Percentiles rank a stretch among this genome's conserved stretches.
Evolutionary conservation across 2,113 vertebrate genomes (phyloP).

Genomic region (Mormyrus lacerda): DNA sequence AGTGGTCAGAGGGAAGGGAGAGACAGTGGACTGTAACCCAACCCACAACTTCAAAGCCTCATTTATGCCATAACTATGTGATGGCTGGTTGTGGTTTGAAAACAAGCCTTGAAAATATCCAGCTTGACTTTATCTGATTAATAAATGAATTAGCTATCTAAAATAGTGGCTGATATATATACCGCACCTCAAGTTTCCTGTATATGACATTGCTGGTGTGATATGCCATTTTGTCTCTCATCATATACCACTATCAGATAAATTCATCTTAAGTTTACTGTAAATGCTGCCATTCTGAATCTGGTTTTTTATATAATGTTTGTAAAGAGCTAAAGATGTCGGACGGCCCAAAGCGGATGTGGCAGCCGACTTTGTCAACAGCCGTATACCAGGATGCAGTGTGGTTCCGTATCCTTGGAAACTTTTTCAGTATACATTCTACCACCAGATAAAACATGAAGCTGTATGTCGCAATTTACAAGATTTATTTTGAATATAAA

Average conservation of each 20-base stretch:
- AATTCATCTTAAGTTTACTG: background rate
- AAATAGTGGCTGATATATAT: background rate
- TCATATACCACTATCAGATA: background rate
- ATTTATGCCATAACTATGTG: background rate
- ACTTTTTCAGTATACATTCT: background rate
- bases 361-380: constrained; percentile 89
- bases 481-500: background rate
- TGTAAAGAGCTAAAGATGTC: constrained; percentile 80
- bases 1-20: background rate
- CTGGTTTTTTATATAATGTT: constrained; percentile 4
- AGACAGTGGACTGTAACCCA: background rate
- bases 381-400: constrained; percentile 76
- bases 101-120: background rate
- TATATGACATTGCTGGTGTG: background rate
- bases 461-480: background rate
- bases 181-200: background rate
- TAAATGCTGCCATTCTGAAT: background rate
- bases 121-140: background rate
- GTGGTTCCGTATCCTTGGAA: constrained; percentile 89
- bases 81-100: background rate
- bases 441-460: background rate
- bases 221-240: background rate
- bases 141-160: background rate
- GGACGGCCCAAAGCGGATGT: constrained; percentile 92
- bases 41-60: background rate